Base-by-base conservation (phyloP, 92 coral and sea anemone species). In the Epizoanthus stellaris region DNA sequence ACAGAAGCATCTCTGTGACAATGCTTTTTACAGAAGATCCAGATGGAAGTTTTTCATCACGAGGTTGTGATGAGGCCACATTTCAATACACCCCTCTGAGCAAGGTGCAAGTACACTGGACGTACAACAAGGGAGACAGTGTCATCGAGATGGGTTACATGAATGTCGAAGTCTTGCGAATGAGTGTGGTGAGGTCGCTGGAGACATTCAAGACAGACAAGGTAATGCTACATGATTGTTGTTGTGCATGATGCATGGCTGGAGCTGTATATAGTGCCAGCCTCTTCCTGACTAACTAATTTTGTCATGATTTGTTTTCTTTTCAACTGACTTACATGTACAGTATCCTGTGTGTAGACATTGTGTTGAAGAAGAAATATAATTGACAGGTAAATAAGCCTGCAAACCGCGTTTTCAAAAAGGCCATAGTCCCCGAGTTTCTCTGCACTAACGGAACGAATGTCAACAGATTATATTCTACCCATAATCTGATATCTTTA, bases 121-220 rank as follows among this genome's bases (percentile, higher is more conserved):
- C 98, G 2, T 96, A 96, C 91, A 92, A 93, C 53, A 96, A 96
- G 76, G 99, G 99, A 1, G 99, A 96, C 73, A 87, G 42, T n/a
- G 68, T 77, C 16, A 95, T 96, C 45, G 99, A 96, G 77, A 96
- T 96, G 99, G 99, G 99, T 0, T 96, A 94, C 88, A 89, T 96
- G 92, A 96, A 96, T 64, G 73, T 96, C 8, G 98, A 96, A 76
- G 63, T 87, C 43, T 65, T 94, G 43, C 87, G 98, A 62, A 73
- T 85, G 53, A 93, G 95, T 73, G 75, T 96, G 10, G 61, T 92
- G 47, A 59, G 56, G 2, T 75, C 93, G 1, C 30, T 96, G 45
- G 53, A 60, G 15, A 40, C 19, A 16, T 74, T 73, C 3, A 89
- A 89, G 42, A 79, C 85, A 30, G 93, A 89, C 15, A 68, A 61